These are phyloP conservation scores for Narcine bancroftii DNA, from an alignment of 2,113 vertebrate species.

Conservation along the genomic window DNA sequence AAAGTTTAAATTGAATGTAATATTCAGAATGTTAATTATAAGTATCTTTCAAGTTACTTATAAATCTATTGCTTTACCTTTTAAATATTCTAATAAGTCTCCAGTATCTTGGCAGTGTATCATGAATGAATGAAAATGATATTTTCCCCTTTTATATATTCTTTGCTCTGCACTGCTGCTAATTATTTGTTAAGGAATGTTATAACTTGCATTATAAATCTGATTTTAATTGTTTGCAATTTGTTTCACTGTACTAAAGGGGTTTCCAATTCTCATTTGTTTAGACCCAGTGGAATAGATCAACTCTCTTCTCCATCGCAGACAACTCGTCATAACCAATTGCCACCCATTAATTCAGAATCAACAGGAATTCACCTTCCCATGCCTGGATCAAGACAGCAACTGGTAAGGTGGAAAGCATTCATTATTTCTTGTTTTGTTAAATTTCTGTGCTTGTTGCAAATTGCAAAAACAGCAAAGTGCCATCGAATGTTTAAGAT, in stretches of 20 bases:
- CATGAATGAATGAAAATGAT: not conserved
- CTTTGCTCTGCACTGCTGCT: not conserved
- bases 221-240: not conserved
- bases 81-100: not conserved
- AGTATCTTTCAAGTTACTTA: not conserved
- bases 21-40: not conserved
- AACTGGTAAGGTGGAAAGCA: constrained; percentile 52
- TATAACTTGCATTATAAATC: not conserved
- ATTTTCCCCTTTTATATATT: not conserved
- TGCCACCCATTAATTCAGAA: constrained; percentile 59
- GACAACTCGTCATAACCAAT: constrained; percentile 46
- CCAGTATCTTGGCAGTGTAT: not conserved
- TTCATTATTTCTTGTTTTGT: not conserved
- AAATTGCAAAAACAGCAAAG: not conserved
- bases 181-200: not conserved
- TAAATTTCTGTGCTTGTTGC: not conserved
- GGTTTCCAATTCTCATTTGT: constrained; percentile 23
- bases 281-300: constrained; percentile 53
- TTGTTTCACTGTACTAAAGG: not conserved
- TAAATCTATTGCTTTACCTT: not conserved
- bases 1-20: not conserved
- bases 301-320: constrained; percentile 45
- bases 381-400: constrained; percentile 45
- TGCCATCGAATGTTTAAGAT: not conserved
- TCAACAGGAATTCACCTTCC: constrained; percentile 47